Percentiles rank a stretch among this genome's conserved stretches.
Evolutionary conservation across 1,140 invertebrate genomes (phyloP).

Genomic region (Acromyrmex heyeri): DNA sequence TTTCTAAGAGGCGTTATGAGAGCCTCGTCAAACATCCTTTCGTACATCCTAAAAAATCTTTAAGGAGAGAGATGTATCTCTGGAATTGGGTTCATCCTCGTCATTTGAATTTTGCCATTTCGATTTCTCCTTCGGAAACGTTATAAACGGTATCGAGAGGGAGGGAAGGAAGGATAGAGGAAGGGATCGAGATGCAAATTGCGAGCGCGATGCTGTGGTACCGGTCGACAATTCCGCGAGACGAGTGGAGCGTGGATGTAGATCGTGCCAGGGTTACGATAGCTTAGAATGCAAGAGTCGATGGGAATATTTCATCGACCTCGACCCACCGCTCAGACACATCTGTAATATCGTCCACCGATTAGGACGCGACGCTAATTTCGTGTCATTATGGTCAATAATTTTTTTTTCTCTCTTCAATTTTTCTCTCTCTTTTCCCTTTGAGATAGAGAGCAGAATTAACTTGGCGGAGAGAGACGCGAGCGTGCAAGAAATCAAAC

Average conservation of each 20-base stretch:
- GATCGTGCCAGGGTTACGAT: conserved; percentile 61
- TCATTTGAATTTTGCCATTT: background rate
- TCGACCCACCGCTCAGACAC: conserved; percentile 40
- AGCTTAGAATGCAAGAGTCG: conserved; percentile 46
- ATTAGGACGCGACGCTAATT: conserved; percentile 27
- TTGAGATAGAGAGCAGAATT: conserved; percentile 46
- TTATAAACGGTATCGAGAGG: background rate
- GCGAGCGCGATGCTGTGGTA: background rate
- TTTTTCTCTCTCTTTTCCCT: background rate
- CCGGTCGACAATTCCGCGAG: conserved; percentile 42
- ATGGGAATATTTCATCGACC: conserved; percentile 51
- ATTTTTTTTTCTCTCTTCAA: background rate
- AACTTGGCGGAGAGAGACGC: conserved; percentile 22
- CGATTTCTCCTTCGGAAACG: conserved; percentile 41
- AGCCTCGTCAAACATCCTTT: background rate
- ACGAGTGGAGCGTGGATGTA: conserved; percentile 55
- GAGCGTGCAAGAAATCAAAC: conserved; percentile 52
- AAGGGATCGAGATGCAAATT: conserved; percentile 27
- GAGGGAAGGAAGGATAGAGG: background rate
- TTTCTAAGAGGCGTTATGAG: background rate
- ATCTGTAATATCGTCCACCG: background rate
- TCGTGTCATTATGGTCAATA: conserved; percentile 26
- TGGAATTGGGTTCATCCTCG: background rate
- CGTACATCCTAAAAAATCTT: background rate
- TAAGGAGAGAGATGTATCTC: background rate